A percentile compares a stretch with the other conserved stretches of the same genome.
phyloP scores from a whole-genome alignment of 2,113 vertebrate species.

The Aleadryas rufinucha region DNA sequence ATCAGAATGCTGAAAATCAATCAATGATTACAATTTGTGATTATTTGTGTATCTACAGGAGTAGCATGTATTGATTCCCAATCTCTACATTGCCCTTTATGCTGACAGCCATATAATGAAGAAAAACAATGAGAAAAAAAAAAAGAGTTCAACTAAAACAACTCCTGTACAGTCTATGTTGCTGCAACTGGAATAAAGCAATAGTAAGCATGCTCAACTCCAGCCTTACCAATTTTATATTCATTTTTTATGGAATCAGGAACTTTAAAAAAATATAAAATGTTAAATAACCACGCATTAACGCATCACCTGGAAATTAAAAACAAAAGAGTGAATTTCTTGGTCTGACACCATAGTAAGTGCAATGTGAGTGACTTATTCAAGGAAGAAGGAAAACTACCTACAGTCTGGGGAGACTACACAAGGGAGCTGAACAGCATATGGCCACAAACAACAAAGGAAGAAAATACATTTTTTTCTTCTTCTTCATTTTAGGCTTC shows the following conservation, averaged over 20 bases:
- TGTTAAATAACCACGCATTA: not conserved
- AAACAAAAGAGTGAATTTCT: not conserved
- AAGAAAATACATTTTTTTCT: not conserved
- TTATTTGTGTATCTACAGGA: constrained; percentile 45
- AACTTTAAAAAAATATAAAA: not conserved
- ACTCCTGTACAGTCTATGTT: not conserved
- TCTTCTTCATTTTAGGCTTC: constrained; percentile 36
- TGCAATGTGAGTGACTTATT: not conserved
- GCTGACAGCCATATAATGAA: constrained; percentile 2
- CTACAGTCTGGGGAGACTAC: not conserved
- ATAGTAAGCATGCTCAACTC: not conserved
- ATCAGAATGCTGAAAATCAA: constrained; percentile 10
- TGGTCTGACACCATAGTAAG: not conserved
- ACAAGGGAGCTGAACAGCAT: not conserved
- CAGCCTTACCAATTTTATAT: not conserved
- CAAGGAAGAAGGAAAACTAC: not conserved
- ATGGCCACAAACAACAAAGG: not conserved
- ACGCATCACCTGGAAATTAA: not conserved
- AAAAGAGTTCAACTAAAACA: not conserved
- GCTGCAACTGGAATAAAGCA: not conserved
- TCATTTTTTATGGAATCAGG: not conserved
- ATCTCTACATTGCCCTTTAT: not conserved
- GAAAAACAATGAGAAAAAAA: constrained; percentile 7
- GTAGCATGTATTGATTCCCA: not conserved
- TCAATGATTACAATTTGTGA: constrained; percentile 18